phyloP scores from a whole-genome alignment of 1,140 invertebrate genomes.

The Cherax quadricarinatus region DNA sequence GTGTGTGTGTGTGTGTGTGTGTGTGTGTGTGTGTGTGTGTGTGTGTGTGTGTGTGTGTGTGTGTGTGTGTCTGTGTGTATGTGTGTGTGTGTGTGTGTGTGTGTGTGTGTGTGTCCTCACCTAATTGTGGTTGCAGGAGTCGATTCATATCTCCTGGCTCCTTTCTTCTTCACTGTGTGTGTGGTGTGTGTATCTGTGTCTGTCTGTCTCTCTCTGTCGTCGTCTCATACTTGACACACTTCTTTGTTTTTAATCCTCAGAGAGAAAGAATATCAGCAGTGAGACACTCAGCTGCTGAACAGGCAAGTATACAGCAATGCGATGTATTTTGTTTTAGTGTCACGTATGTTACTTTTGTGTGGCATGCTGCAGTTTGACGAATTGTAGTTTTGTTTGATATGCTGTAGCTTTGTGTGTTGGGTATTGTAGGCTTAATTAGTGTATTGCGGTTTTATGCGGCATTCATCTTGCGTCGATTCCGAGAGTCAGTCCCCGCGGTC shows the following conservation, averaged over 20 bases:
- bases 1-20: neutral
- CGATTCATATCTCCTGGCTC: neutral
- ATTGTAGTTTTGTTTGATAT: neutral
- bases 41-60: neutral
- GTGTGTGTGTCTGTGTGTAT: too few species aligned
- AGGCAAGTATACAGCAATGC: neutral
- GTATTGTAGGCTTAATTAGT: neutral
- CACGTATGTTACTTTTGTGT: neutral
- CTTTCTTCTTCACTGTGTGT: neutral
- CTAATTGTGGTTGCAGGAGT: neutral
- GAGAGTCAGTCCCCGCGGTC: too few species aligned
- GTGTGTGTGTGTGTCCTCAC: neutral
- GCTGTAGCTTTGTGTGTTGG: neutral
- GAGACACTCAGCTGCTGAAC: neutral
- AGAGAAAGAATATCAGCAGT: neutral
- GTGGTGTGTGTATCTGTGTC: too few species aligned
- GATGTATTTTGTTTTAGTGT: neutral
- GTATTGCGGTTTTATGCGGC: too few species aligned
- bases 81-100: neutral
- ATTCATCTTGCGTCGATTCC: too few species aligned
- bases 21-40: neutral
- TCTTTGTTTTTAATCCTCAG: neutral
- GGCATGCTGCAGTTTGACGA: neutral
- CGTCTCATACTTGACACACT: neutral
- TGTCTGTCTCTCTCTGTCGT: neutral